Conservation (phyloP, 2,113 vertebrate species). For the Aegithalos caudatus region DNA sequence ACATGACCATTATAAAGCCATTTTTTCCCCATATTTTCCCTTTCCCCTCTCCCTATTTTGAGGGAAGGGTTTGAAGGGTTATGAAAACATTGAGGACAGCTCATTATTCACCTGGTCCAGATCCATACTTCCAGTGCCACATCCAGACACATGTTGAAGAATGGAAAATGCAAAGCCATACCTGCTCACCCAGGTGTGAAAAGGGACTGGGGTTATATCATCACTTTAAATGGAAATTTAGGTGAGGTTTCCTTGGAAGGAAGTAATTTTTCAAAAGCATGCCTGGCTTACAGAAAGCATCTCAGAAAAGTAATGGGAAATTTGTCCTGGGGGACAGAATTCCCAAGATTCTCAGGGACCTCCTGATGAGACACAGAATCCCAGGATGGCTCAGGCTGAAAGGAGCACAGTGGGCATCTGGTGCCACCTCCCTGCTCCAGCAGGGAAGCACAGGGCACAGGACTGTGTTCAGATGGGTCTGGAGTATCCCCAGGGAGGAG, state of each 20-base stretch:
- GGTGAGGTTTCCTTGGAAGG: not conserved
- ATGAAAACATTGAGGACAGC: not conserved
- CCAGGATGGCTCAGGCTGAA: not conserved
- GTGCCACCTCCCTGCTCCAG: not conserved
- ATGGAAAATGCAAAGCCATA: not conserved
- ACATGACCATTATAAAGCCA: not conserved
- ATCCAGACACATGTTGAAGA: rapidly evolving
- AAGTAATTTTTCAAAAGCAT: not conserved
- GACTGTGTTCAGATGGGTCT: rapidly evolving
- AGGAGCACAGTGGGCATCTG: not conserved
- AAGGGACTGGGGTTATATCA: not conserved
- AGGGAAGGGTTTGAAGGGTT: not conserved
- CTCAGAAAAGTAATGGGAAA: not conserved
- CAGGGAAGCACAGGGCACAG: not conserved
- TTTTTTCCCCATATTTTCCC: not conserved
- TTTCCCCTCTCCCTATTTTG: rapidly evolving
- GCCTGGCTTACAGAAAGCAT: not conserved
- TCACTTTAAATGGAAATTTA: not conserved
- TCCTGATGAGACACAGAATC: rapidly evolving
- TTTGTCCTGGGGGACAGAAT: not conserved
- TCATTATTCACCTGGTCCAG: not conserved
- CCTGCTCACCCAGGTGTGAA: not conserved
- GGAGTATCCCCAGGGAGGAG: not conserved
- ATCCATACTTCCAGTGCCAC: not conserved
- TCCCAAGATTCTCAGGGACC: not conserved